Evolutionary conservation across 2,888 invertebrate genomes (phyloP).

Genomic region (Brassicogethes aeneus): DNA sequence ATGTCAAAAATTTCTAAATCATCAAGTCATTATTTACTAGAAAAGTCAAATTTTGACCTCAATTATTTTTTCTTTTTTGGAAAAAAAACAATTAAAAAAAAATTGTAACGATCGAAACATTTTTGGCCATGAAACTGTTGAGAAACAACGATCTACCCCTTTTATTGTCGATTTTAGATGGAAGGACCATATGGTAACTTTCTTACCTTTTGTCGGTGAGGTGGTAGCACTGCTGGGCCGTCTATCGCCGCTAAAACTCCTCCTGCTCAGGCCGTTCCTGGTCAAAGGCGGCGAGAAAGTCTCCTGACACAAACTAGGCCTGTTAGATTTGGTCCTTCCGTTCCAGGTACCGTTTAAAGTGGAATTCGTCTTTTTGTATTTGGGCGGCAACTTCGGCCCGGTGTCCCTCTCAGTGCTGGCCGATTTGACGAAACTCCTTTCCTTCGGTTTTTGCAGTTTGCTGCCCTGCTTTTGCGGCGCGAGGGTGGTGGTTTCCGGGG

Average conservation of each 20-base stretch:
- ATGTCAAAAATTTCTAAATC: too few relatives aligned
- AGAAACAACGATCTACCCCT: too few relatives aligned
- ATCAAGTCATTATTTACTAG: too few relatives aligned
- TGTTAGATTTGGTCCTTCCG: constrained; percentile 46
- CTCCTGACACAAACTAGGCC: constrained; percentile 51
- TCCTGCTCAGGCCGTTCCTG: constrained; percentile 31
- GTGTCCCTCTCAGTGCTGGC: constrained; percentile 36
- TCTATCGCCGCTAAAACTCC: constrained; percentile 42
- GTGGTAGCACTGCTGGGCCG: constrained; percentile 49
- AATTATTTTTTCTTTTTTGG: too few relatives aligned
- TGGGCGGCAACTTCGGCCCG: constrained; percentile 33
- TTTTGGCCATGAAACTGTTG: too few relatives aligned
- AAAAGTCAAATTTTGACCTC: too few relatives aligned
- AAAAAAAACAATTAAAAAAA: too few relatives aligned
- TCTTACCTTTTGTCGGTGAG: constrained; percentile 47
- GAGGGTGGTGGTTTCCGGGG: background rate
- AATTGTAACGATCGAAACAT: too few relatives aligned
- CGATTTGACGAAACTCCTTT: constrained; percentile 41
- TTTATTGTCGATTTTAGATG: background rate
- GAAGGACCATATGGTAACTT: background rate
- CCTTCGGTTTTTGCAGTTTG: constrained; percentile 10
- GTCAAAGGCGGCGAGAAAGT: constrained; percentile 47
- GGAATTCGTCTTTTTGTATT: constrained; percentile 41
- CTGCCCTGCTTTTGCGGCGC: background rate
- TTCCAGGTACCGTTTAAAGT: constrained; percentile 54